Conservation (phyloP, 2,888 invertebrate genomes). For the Siphlonurus alternatus region DNA sequence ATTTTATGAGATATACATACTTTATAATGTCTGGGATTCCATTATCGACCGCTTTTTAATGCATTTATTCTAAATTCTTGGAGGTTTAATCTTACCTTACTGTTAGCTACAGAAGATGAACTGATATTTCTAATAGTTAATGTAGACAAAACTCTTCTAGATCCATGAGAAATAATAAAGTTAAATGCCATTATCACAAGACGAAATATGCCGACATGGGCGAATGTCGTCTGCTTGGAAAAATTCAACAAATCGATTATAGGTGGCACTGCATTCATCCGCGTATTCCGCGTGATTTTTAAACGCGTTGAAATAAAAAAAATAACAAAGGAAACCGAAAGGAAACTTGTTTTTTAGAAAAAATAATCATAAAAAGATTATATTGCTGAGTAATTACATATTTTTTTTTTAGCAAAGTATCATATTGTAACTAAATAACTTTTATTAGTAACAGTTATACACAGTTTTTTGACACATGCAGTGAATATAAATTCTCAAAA, state of each 20-base stretch:
- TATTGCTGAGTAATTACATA: no score
- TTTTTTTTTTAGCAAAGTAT: no score
- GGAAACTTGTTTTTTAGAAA: no score
- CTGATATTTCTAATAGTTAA: background rate
- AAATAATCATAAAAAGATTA: no score
- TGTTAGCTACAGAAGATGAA: background rate
- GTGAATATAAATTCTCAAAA: no score
- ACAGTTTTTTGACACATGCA: no score
- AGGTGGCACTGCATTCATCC: no score
- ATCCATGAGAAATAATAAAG: background rate
- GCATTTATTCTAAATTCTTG: background rate
- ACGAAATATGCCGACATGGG: background rate
- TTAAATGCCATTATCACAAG: background rate
- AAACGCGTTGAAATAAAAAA: no score
- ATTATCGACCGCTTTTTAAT: background rate
- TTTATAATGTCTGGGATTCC: background rate
- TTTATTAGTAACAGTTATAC: no score
- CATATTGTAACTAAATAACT: no score
- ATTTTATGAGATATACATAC: background rate
- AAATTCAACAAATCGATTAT: background rate
- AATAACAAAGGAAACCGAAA: no score
- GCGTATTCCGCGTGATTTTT: no score
- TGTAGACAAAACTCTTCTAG: background rate
- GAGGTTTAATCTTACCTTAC: background rate
- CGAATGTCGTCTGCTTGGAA: background rate